Evolutionary conservation across 2,113 vertebrate species (phyloP), one percentile per base, ranked within the genome.

Genomic region (Myrmecophaga tridactyla): DNA sequence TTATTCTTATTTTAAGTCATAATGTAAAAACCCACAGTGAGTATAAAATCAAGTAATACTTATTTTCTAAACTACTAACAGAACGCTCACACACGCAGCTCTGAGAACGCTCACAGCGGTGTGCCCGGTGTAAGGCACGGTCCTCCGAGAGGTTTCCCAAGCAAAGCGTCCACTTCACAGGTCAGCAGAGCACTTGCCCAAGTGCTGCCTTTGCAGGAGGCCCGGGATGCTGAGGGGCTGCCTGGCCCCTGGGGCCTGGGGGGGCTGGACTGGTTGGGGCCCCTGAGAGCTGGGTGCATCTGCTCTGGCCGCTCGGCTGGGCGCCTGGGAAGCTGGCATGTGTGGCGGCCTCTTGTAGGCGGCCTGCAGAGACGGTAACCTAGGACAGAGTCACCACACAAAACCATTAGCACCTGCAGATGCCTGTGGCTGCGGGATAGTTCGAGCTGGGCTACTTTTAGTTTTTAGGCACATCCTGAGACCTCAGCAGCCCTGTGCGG

Each of bases 141-240:
- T n/a, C n/a, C n/a, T n/a, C n/a, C n/a, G n/a, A n/a, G n/a, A n/a
- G n/a, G n/a, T 65, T 53, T 90, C 39, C 43, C n/a, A 69, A 53
- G 39, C 43, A 5, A 43, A 78, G 36, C 34, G 75, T 17, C n/a
- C n/a, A n/a, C n/a, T n/a, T n/a, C n/a, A 51, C 48, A 51, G 14
- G 48, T 13, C 9, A 13, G 48, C 48, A 27, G 53, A 70, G 13
- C 5, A 96, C 98, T 97, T 97, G 89, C 98, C 98, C 97, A 89
- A 31, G 72, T 86, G 88, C 6, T 98, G 98, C 58, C 98, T 98
- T 94, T 98, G 98, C 70, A 98, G 96, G 81, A 98, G 95, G 27
- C 94, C 96, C 0, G 98, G 72, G 94, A 98, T 94, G 86, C 97
- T 98, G 92, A 98, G 97, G 21, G 98, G 98, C 0, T 86, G 96